A percentile compares a stretch with the other conserved stretches of the same genome.
Evolutionary conservation across 2,888 invertebrate genomes (phyloP).

Genomic region (Panzeria rudis): DNA sequence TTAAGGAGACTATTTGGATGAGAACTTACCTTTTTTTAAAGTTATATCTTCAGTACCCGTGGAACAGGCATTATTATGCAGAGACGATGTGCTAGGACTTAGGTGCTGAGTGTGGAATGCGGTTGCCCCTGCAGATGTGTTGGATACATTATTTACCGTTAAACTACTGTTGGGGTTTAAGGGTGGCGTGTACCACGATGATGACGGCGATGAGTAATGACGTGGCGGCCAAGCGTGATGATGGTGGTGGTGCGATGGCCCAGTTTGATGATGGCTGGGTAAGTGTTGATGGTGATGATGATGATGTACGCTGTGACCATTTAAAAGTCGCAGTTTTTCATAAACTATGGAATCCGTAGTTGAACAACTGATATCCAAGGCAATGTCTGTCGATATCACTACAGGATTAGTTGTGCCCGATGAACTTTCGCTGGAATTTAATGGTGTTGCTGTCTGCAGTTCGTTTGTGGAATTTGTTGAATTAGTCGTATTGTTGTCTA

Average conservation of each 20-base stretch:
- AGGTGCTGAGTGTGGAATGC: conserved; percentile 40
- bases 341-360: conserved; percentile 76
- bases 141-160: conserved; percentile 65
- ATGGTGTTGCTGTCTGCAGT: conserved; percentile 79
- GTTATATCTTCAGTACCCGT: conserved; percentile 42
- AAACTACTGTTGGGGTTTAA: conserved; percentile 74
- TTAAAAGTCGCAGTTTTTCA: conserved; percentile 81
- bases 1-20: neutral
- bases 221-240: conserved; percentile 76
- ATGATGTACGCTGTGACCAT: conserved; percentile 75
- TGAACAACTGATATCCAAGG: conserved; percentile 74
- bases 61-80: conserved; percentile 46
- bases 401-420: conserved; percentile 56
- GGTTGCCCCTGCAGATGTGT: conserved; percentile 73
- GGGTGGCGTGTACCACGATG: conserved; percentile 81
- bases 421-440: conserved; percentile 80
- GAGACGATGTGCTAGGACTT: conserved; percentile 46
- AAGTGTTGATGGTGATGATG: conserved; percentile 74
- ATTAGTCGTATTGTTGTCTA: conserved; percentile 52
- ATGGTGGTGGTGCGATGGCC: conserved; percentile 60
- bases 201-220: conserved; percentile 75
- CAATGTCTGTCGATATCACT: conserved; percentile 61
- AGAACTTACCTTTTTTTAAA: conserved; percentile 58
- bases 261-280: conserved; percentile 72
- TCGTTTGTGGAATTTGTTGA: conserved; percentile 68